Evolutionary conservation across 2,888 invertebrate species (phyloP).

Genomic region (Amblyteles armatorius): DNA sequence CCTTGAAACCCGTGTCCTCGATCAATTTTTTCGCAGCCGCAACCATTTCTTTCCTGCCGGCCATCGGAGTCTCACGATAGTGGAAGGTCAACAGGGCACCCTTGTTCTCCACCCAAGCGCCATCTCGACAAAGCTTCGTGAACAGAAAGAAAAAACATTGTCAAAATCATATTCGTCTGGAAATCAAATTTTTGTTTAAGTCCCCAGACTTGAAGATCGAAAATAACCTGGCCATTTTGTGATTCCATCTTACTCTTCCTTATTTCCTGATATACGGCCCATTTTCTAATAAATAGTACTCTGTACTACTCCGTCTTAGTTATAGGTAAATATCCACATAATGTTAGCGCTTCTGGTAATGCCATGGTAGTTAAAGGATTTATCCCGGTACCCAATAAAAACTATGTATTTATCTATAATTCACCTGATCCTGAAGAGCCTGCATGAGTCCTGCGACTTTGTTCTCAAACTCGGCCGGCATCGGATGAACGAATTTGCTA

Average conservation of each 20-base stretch:
- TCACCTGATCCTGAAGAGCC: constrained; percentile 92
- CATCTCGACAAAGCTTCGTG: constrained; percentile 91
- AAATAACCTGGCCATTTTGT: not conserved
- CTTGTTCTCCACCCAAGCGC: constrained; percentile 97
- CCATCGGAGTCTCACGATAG: constrained; percentile 92
- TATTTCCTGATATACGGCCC: too few species aligned
- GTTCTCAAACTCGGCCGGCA: constrained; percentile 93
- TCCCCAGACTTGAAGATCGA: too few species aligned
- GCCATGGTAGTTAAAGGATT: too few species aligned
- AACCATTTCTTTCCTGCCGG: constrained; percentile 89
- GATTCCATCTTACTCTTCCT: constrained; percentile 45
- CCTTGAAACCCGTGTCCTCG: constrained; percentile 91
- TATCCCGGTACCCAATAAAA: too few species aligned
- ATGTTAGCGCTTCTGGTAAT: too few species aligned
- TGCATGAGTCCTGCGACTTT: constrained; percentile 92
- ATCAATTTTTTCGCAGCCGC: constrained; percentile 91
- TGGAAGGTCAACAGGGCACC: constrained; percentile 95
- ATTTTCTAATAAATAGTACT: too few species aligned
- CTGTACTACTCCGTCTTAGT: too few species aligned
- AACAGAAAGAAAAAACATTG: not conserved
- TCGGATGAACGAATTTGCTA: constrained; percentile 95
- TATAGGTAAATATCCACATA: too few species aligned
- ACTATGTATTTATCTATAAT: not conserved
- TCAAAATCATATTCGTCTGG: not conserved
- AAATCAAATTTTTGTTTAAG: too few species aligned